Evolutionary conservation across 35 echinoderm and acorn worm species (phyloP).

Genomic region (Amphiura filiformis): DNA sequence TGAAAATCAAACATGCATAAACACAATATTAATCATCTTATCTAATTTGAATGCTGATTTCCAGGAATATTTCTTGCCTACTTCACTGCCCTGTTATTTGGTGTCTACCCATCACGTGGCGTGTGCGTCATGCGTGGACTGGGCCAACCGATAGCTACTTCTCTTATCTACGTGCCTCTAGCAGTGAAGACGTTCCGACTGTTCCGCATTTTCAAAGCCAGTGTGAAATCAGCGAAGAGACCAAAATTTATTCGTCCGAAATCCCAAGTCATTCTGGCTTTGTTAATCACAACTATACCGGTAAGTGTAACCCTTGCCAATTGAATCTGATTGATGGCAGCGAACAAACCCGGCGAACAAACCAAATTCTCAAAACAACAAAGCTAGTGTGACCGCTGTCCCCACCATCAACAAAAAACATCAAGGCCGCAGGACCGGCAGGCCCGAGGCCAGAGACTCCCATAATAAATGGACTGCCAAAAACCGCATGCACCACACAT

Average conservation of each 20-base stretch:
- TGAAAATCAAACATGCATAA: too few species aligned
- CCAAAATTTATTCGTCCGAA: slow-evolving; percentile 80
- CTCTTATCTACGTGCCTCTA: slow-evolving; percentile 81
- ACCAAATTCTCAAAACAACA: neutral
- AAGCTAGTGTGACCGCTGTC: too few species aligned
- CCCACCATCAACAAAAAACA: too few species aligned
- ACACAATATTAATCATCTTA: too few species aligned
- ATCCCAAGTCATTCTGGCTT: slow-evolving; percentile 65
- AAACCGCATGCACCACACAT: neutral
- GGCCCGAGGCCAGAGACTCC: too few species aligned
- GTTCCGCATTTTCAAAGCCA: too few species aligned
- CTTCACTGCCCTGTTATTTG: slow-evolving; percentile 53
- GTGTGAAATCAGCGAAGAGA: slow-evolving; percentile 72
- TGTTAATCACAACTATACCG: slow-evolving; percentile 54
- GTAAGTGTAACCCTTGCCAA: slow-evolving; percentile 45
- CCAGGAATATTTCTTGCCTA: slow-evolving; percentile 65
- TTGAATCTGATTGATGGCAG: neutral
- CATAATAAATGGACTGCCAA: neutral
- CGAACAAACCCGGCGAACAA: neutral
- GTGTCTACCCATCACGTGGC: slow-evolving; percentile 32
- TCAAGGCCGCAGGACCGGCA: too few species aligned
- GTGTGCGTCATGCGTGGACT: slow-evolving; percentile 63
- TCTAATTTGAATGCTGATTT: too few species aligned
- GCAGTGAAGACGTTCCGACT: slow-evolving; percentile 76
- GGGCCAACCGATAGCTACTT: too few species aligned